Conservation (phyloP, 2,888 invertebrate species). For the Sabellastarte sp. region DNA sequence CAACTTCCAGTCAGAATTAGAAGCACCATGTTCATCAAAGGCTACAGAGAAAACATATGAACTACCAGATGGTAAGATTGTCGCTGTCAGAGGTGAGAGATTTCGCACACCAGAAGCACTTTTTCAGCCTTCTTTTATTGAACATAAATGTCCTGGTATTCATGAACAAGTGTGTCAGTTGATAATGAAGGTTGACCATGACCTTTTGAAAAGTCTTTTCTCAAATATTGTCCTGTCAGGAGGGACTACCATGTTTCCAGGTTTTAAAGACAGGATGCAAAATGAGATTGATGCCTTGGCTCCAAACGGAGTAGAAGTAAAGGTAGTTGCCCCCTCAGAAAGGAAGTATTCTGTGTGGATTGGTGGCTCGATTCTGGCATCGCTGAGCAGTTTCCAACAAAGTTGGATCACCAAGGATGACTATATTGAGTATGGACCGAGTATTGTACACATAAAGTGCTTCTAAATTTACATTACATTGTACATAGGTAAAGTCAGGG, state of each 20-base stretch:
- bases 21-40: slow-evolving; percentile 85
- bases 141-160: slow-evolving; percentile 43
- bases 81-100: slow-evolving; percentile 52
- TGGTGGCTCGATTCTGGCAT: slow-evolving; percentile 94
- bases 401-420: slow-evolving; percentile 98
- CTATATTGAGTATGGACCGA: slow-evolving; percentile 94
- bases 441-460: slow-evolving; percentile 95
- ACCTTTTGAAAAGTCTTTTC: slow-evolving; percentile 57
- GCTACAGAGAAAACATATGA: slow-evolving; percentile 85
- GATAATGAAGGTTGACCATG: slow-evolving; percentile 57
- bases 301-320: slow-evolving; percentile 68
- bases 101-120: slow-evolving; percentile 53
- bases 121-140: slow-evolving; percentile 49
- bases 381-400: slow-evolving; percentile 84
- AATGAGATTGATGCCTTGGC: slow-evolving; percentile 90
- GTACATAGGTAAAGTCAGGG: too few species aligned
- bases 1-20: slow-evolving; percentile 95
- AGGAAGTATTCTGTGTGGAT: slow-evolving; percentile 98
- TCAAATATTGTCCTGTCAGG: slow-evolving; percentile 79
- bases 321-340: slow-evolving; percentile 87
- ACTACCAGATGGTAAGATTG: slow-evolving; percentile 48
- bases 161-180: slow-evolving; percentile 47
- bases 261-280: slow-evolving; percentile 96
- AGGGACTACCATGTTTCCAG: slow-evolving; percentile 94
- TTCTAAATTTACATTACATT: too few species aligned